Evolutionary conservation across 2,888 invertebrate species (phyloP).

Genomic region (Eulithis testata): DNA sequence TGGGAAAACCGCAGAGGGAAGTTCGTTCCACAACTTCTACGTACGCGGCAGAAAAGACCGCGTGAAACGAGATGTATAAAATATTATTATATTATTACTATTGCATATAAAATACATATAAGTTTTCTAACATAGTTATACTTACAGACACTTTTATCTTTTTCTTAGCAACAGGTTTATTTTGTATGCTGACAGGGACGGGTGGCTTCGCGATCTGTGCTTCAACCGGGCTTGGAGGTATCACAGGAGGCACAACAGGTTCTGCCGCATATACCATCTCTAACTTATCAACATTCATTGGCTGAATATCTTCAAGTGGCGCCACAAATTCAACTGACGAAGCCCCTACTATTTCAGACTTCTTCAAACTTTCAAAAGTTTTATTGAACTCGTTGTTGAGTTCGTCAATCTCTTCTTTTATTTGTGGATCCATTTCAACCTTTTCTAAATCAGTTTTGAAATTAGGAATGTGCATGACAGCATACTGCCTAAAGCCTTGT

Average conservation of each 20-base stretch:
- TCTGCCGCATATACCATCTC: constrained; percentile 10
- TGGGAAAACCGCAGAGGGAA: no score
- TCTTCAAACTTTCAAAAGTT: constrained; percentile 71
- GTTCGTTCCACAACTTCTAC: no score
- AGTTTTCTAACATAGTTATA: constrained; percentile 29
- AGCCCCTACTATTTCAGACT: constrained; percentile 43
- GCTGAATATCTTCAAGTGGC: constrained; percentile 47
- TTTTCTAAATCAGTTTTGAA: constrained; percentile 53
- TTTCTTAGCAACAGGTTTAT: constrained; percentile 74
- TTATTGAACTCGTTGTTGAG: constrained; percentile 75
- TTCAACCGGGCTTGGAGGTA: not conserved
- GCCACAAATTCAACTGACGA: constrained; percentile 44
- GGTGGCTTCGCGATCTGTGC: constrained; percentile 10
- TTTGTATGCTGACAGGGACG: constrained; percentile 31
- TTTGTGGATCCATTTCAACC: constrained; percentile 61
- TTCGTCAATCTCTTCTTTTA: constrained; percentile 71
- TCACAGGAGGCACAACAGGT: not conserved
- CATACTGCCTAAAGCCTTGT: constrained; percentile 88
- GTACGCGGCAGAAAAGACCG: no score
- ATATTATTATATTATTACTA: no score
- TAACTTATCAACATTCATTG: constrained; percentile 29
- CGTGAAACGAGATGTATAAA: no score
- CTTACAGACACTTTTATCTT: constrained; percentile 73
- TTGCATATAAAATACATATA: no score
- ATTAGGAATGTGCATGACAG: constrained; percentile 66